Percentiles rank a stretch among this genome's conserved stretches.
phyloP scores from a whole-genome alignment of 2,797 vertebrate genomes.

The Sebastes melanostomus region DNA sequence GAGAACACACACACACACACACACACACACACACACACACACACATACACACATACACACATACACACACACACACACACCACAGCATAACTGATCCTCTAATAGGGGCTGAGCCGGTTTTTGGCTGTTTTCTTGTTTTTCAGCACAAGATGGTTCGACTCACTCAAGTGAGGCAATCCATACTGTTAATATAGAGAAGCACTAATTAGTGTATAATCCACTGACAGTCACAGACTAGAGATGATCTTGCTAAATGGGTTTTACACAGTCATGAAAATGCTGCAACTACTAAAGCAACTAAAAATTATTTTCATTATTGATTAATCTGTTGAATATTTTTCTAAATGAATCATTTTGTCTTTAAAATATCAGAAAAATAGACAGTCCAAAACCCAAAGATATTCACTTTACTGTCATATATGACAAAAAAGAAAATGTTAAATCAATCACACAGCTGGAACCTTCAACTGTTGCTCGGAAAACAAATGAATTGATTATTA shows the following conservation, averaged over 20 bases:
- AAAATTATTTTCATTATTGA: background rate
- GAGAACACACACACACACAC: conserved; percentile 6
- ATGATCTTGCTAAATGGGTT: background rate
- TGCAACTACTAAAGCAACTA: background rate
- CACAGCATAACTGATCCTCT: conserved; percentile 35
- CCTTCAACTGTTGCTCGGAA: background rate
- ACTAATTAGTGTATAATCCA: background rate
- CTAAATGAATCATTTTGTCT: background rate
- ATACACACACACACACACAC: background rate
- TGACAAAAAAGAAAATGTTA: background rate
- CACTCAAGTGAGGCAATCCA: background rate
- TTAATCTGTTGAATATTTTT: background rate
- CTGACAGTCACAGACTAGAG: background rate
- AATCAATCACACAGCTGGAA: background rate
- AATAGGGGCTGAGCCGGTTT: conserved; percentile 29
- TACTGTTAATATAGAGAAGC: background rate
- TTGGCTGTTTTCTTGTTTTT: conserved; percentile 27
- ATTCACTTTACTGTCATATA: background rate
- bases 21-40: conserved; percentile 2
- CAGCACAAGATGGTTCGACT: background rate
- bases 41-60: background rate
- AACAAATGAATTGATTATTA: background rate
- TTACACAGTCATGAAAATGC: background rate
- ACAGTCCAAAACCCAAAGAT: background rate
- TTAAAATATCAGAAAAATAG: background rate